phyloP scores from a whole-genome alignment of 2,797 vertebrate species.

The Sebastes taczanowskii region DNA sequence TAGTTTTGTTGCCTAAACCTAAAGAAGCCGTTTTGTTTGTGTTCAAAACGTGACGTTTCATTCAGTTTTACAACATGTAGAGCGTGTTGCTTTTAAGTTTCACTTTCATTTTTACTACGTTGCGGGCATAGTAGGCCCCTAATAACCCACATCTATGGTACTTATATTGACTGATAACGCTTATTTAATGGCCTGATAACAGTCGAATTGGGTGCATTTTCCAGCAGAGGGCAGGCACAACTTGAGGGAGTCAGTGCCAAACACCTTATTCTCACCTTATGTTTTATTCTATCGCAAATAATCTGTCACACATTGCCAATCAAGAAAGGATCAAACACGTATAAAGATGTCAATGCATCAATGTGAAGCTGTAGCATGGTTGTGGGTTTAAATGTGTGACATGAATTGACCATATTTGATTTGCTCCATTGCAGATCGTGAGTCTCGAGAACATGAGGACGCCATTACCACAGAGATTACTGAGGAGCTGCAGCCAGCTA shows the following conservation, averaged over 20 bases:
- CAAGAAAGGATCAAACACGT: no score
- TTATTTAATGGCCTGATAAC: no score
- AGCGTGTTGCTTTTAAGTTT: no score
- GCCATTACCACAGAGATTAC: conserved; percentile 87
- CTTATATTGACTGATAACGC: no score
- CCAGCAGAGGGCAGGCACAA: neutral
- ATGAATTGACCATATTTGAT: neutral
- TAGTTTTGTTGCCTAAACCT: no score
- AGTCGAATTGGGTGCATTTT: neutral
- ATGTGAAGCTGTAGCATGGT: neutral
- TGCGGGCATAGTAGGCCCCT: no score
- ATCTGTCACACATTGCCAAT: neutral
- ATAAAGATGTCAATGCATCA: neutral
- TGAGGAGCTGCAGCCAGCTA: conserved; percentile 86
- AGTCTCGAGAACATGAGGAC: conserved; percentile 92
- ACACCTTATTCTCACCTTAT: neutral
- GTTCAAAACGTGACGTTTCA: no score
- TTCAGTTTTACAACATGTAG: no score
- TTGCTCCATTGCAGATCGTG: conserved; percentile 81
- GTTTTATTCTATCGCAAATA: neutral
- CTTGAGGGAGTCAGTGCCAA: neutral
- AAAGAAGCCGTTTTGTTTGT: no score
- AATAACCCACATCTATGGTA: no score
- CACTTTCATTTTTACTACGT: no score
- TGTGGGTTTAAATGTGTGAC: neutral